These are phyloP conservation scores for Buathra laborator DNA, from an alignment of 2,888 invertebrate genomes.

Conservation along the genomic window DNA sequence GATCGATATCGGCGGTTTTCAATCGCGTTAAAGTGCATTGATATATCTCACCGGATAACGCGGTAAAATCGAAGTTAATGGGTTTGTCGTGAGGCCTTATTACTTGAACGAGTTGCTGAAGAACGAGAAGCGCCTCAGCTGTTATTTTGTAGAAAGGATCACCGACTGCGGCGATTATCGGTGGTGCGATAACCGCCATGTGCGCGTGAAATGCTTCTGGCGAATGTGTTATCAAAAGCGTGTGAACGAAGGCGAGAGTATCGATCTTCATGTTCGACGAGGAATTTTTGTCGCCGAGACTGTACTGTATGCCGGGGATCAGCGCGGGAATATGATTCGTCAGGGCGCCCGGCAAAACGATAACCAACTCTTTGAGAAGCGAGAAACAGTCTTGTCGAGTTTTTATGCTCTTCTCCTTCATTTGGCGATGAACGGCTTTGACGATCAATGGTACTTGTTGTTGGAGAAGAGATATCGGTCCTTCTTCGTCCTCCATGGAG, in stretches of 20 bases:
- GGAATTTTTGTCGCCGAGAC: slow-evolving; percentile 95
- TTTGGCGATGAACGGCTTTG: slow-evolving; percentile 94
- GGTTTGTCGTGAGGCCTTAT: slow-evolving; percentile 91
- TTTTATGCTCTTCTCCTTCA: slow-evolving; percentile 94
- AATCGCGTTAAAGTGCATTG: slow-evolving; percentile 94
- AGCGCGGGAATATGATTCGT: slow-evolving; percentile 93
- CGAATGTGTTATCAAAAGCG: slow-evolving; percentile 92
- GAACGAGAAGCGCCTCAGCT: slow-evolving; percentile 96
- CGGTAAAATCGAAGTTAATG: slow-evolving; percentile 90
- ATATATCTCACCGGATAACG: slow-evolving; percentile 93
- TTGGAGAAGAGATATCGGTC: slow-evolving; percentile 88
- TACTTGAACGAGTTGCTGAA: slow-evolving; percentile 97
- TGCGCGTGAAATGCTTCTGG: slow-evolving; percentile 93
- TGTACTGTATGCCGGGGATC: slow-evolving; percentile 95
- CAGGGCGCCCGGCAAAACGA: slow-evolving; percentile 95
- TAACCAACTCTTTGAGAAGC: slow-evolving; percentile 95
- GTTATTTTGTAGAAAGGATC: slow-evolving; percentile 99
- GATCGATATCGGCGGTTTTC: slow-evolving; percentile 98
- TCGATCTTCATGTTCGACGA: slow-evolving; percentile 99
- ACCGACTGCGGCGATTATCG: slow-evolving; percentile 95
- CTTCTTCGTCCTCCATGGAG: slow-evolving; percentile 91
- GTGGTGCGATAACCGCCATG: slow-evolving; percentile 92
- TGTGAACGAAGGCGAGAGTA: slow-evolving; percentile 96
- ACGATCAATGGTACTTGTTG: slow-evolving; percentile 92
- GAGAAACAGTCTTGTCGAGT: slow-evolving; percentile 96